These are phyloP conservation scores for Drosophila willistoni DNA, from an alignment of 1,140 invertebrate species.

Conservation along the genomic window DNA sequence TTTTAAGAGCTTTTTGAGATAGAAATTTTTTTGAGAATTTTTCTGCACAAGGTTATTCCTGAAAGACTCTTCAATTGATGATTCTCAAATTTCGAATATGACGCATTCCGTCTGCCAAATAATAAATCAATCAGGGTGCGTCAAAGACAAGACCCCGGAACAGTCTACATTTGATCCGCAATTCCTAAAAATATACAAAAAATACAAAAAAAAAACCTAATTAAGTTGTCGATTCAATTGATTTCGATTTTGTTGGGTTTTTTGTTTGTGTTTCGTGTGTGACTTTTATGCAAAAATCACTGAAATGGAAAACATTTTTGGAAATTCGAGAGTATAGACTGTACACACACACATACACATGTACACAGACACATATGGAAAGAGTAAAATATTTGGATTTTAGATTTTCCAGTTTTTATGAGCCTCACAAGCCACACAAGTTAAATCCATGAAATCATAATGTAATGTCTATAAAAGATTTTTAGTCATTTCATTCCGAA, in stretches of 20 bases:
- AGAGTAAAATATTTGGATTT: background rate
- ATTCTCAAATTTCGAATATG: slow-evolving; percentile 58
- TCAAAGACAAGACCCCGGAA: slow-evolving; percentile 25
- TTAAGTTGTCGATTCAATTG: slow-evolving; percentile 63
- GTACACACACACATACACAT: background rate
- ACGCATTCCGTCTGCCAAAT: slow-evolving; percentile 44
- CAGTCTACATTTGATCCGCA: background rate
- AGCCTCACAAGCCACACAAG: slow-evolving; percentile 19
- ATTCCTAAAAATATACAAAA: too few relatives aligned
- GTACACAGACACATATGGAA: slow-evolving; percentile 4
- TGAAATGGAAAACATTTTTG: slow-evolving; percentile 35
- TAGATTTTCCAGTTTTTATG: slow-evolving; percentile 37
- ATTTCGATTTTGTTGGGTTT: slow-evolving; percentile 48
- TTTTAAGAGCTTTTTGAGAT: background rate
- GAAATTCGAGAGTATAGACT: background rate
- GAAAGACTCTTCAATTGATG: background rate
- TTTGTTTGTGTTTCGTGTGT: slow-evolving; percentile 26
- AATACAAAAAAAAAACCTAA: background rate
- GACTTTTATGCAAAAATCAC: slow-evolving; percentile 55
- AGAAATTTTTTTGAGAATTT: too few relatives aligned
- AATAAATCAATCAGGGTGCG: slow-evolving; percentile 59
- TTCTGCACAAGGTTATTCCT: too few relatives aligned
- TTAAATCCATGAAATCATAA: slow-evolving; percentile 20
- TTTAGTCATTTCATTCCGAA: background rate
- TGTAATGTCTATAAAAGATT: slow-evolving; percentile 40